Evolutionary conservation across 2,797 vertebrate genomes (phyloP), one percentile per base, ranked within the genome.

Genomic region (Eospalax fontanierii): DNA sequence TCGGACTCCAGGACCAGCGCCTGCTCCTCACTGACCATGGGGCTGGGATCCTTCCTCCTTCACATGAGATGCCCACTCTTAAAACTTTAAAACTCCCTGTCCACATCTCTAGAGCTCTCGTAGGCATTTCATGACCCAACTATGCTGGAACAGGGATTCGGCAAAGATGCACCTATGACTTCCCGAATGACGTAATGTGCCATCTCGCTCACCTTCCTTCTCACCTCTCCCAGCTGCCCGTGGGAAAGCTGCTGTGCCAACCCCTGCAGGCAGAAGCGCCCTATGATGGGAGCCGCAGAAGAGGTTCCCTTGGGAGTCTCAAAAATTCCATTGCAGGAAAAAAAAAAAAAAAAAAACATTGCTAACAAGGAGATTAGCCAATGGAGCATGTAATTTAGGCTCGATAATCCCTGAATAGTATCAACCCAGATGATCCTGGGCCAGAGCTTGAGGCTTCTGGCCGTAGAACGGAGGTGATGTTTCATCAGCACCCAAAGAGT

Each of bases 1-100:
- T 97, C 98, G 98, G 98, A 96, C 97, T 97, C 97, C 93, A 94
- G 95, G 95, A 96, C 95, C 90, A 26, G 82, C 96, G 97, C 96
- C 98, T 98, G 92, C 89, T 82, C 96, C 93, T 95, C 96, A 93
- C 68, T 65, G 97, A 97, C 98, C 98, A 95, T n/a, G n/a, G n/a
- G n/a, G n/a, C 15, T 4, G 35, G 97, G 97, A 78, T 33, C 93
- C 96, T 91, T 89, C 81, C 90, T 89, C 93, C 94, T 91, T 96
- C 91, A 91, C 94, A 80, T 65, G 75, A 93, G 84, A 92, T 35
- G 21, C 19, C n/a, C 7, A 0, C 40, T 74, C 70, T 26, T n/a
- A 65, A 83, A 59, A 54, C 50, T 76, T 40, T 65, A 18, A 93
- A 97, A 97, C 90, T 95, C 86, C 93, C 97, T 97, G 90, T 91